Evolutionary conservation across 2,888 invertebrate species (phyloP).

Genomic region (Plagodis dolabraria): DNA sequence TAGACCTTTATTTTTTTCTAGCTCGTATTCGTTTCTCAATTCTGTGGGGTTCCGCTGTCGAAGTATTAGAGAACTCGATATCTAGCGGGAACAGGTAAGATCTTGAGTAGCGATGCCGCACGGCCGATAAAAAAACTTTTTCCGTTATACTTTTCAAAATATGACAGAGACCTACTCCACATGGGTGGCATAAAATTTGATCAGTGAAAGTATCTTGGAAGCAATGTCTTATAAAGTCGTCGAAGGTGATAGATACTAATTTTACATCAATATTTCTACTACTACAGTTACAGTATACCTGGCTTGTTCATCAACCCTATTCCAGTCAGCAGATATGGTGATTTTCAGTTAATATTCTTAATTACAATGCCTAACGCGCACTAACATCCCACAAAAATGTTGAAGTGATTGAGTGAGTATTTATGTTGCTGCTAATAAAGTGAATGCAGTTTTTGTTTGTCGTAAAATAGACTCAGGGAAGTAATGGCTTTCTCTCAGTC

Average conservation of each 20-base stretch:
- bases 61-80: conserved; percentile 55
- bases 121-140: conserved; percentile 55
- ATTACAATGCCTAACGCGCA: too few relatives aligned
- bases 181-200: conserved; percentile 34
- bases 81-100: conserved; percentile 42
- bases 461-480: too few relatives aligned
- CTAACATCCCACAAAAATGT: too few relatives aligned
- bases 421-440: too few relatives aligned
- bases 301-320: too few relatives aligned
- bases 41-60: conserved; percentile 44
- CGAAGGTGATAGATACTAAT: conserved; percentile 24
- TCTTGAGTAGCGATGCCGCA: conserved; percentile 35
- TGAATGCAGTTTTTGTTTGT: too few relatives aligned
- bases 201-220: conserved; percentile 31
- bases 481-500: too few relatives aligned
- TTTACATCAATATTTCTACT: conserved; percentile 22
- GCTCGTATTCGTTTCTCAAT: conserved; percentile 16
- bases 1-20: too few relatives aligned
- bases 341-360: too few relatives aligned
- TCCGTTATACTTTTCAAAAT: conserved; percentile 57
- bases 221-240: conserved; percentile 24
- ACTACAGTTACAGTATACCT: background rate
- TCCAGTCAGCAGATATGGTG: too few relatives aligned
- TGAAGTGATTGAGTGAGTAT: too few relatives aligned
- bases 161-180: conserved; percentile 47